These are phyloP conservation scores for Pelobates cultripes DNA, from an alignment of 2,797 vertebrate genomes.

Conservation along the genomic window DNA sequence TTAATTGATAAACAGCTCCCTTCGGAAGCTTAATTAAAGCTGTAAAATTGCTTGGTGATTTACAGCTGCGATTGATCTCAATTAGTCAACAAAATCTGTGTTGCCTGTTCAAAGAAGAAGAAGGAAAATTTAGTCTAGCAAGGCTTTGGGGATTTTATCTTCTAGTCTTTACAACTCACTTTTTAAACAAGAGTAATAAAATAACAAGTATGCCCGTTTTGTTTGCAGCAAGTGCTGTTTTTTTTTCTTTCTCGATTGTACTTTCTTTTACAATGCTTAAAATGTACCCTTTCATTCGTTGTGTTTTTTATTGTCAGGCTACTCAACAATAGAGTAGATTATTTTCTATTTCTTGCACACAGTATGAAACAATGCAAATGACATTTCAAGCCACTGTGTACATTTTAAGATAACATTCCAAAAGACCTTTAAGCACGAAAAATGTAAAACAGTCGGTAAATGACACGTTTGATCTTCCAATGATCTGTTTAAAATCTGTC, in stretches of 20 bases:
- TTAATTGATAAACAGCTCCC: slow-evolving; percentile 87
- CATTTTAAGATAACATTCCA: slow-evolving; percentile 65
- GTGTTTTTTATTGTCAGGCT: slow-evolving; percentile 66
- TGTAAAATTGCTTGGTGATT: slow-evolving; percentile 76
- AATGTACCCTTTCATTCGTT: slow-evolving; percentile 69
- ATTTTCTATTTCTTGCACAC: slow-evolving; percentile 65
- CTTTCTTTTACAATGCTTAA: slow-evolving; percentile 51
- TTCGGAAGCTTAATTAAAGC: slow-evolving; percentile 84
- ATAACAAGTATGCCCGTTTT: slow-evolving; percentile 57
- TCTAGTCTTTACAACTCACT: slow-evolving; percentile 50
- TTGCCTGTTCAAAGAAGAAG: slow-evolving; percentile 79
- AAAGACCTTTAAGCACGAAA: slow-evolving; percentile 67
- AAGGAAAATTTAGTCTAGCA: slow-evolving; percentile 73
- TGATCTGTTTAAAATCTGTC: slow-evolving; percentile 72
- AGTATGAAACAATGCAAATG: slow-evolving; percentile 59
- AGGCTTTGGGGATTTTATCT: slow-evolving; percentile 80
- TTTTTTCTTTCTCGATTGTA: slow-evolving; percentile 5
- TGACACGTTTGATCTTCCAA: slow-evolving; percentile 72
- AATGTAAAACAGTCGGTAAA: slow-evolving; percentile 69
- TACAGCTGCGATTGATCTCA: slow-evolving; percentile 86
- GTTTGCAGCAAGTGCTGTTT: slow-evolving; percentile 55
- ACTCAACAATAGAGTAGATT: slow-evolving; percentile 68
- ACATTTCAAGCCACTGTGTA: slow-evolving; percentile 66
- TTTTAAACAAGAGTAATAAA: slow-evolving; percentile 64
- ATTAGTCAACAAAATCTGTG: slow-evolving; percentile 85